Evolutionary conservation across 2,797 vertebrate genomes (phyloP).

Genomic region (Pangasius djambal): DNA sequence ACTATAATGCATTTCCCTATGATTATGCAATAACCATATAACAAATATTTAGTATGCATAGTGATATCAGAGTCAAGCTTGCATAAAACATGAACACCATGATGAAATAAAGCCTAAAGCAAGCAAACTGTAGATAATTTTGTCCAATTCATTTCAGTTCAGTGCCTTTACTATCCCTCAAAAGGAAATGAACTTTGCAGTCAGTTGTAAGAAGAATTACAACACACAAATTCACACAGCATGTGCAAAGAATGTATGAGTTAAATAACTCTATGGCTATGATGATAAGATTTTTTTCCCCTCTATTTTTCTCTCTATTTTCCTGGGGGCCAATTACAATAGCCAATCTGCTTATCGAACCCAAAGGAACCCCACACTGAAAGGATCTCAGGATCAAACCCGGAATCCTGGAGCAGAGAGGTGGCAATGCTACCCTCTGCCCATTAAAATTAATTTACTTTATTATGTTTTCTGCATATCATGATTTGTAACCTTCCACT

Average conservation of each 20-base stretch:
- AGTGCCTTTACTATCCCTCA: neutral
- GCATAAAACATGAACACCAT: neutral
- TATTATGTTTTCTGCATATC: neutral
- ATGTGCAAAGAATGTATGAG: neutral
- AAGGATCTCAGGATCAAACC: neutral
- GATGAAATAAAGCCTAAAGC: neutral
- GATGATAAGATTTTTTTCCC: neutral
- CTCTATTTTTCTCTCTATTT: neutral
- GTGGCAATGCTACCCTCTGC: neutral
- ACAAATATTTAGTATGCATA: slow-evolving; percentile 54
- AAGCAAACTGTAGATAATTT: neutral
- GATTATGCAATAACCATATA: slow-evolving; percentile 59
- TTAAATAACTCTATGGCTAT: neutral
- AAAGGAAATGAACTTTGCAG: neutral
- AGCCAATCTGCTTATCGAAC: neutral
- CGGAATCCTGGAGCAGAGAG: neutral
- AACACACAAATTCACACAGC: neutral
- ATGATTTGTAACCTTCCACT: neutral
- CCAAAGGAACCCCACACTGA: neutral
- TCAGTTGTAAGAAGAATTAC: neutral
- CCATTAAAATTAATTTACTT: neutral
- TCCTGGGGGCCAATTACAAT: neutral
- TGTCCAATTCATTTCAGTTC: neutral
- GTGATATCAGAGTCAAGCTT: neutral
- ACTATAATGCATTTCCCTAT: neutral